These are phyloP conservation scores for Gymnothorax javanicus DNA, from an alignment of 2,797 vertebrate species.

Conservation along the genomic window DNA sequence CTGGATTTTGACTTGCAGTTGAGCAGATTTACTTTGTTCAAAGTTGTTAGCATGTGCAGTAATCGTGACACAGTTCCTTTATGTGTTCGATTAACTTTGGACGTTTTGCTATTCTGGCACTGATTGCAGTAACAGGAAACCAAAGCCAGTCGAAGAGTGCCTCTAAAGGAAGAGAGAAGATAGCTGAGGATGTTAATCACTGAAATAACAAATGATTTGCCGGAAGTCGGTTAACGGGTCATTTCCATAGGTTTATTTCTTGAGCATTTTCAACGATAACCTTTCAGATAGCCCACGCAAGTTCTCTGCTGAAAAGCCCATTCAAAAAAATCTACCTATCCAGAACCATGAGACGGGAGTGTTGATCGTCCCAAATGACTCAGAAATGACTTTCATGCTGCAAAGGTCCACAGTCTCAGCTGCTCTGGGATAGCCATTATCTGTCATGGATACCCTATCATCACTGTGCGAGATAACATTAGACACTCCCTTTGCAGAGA, in stretches of 20 bases:
- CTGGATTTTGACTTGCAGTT: no score
- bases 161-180: constrained; percentile 5
- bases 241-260: constrained; percentile 54
- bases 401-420: not conserved
- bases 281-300: constrained; percentile 48
- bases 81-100: no score
- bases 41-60: no score
- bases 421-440: constrained; percentile 24
- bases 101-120: not conserved
- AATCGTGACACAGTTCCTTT: no score
- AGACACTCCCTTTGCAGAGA: not conserved
- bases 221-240: constrained; percentile 53
- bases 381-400: not conserved
- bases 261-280: constrained; percentile 49
- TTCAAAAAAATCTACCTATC: not conserved
- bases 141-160: not conserved
- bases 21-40: no score
- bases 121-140: not conserved
- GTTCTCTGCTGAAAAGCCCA: not conserved
- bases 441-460: constrained; percentile 29
- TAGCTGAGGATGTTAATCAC: constrained; percentile 17
- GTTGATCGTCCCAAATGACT: not conserved
- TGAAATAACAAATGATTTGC: constrained; percentile 39
- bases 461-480: not conserved
- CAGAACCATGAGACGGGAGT: not conserved